Conservation (phyloP, 2,113 vertebrate species). For the Xerus inauris region DNA sequence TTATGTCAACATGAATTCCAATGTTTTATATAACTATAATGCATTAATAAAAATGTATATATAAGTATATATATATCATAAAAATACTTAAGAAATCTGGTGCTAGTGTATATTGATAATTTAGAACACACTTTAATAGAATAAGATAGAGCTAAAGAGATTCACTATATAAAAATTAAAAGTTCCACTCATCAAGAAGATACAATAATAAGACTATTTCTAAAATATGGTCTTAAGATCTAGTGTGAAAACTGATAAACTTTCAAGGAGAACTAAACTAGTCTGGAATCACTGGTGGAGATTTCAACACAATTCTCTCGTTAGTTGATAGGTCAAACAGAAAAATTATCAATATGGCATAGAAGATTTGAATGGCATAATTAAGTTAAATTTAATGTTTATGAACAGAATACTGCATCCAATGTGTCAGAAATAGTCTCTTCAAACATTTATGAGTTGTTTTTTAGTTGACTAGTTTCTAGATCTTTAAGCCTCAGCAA, state of each 20-base stretch:
- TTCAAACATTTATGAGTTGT: neutral
- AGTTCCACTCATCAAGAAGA: neutral
- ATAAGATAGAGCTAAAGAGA: neutral
- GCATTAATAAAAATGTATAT: too few species aligned
- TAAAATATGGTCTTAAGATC: neutral
- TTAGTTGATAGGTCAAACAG: neutral
- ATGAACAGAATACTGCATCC: neutral
- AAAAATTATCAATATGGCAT: neutral
- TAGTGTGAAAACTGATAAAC: slow-evolving; percentile 28
- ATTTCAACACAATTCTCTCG: neutral
- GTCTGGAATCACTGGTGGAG: neutral
- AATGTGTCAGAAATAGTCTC: neutral
- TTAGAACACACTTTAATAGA: slow-evolving; percentile 40
- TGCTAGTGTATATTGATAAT: neutral
- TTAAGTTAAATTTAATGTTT: slow-evolving; percentile 33
- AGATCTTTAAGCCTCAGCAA: slow-evolving; percentile 3
- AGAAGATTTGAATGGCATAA: neutral
- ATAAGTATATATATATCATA: neutral
- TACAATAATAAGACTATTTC: neutral
- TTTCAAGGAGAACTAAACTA: neutral
- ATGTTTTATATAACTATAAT: too few species aligned
- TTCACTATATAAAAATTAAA: slow-evolving; percentile 26
- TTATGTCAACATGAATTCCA: too few species aligned
- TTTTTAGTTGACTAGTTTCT: neutral
- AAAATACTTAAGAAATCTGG: slow-evolving; percentile 21